phyloP scores from a whole-genome alignment of 2,797 vertebrate genomes.

The Sparus aurata region DNA sequence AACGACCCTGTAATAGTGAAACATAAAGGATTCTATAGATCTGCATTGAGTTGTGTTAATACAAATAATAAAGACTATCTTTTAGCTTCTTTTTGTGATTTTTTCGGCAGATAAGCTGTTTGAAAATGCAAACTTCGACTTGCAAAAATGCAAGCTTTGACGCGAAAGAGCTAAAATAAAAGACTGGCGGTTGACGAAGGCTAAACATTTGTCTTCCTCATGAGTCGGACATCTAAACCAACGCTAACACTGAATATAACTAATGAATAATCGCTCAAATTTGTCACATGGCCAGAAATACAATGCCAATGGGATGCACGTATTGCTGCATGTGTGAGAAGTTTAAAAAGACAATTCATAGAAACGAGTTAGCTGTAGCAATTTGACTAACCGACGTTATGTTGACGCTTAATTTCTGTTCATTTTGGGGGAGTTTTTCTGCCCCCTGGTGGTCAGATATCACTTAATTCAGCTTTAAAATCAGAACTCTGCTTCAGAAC shows the following conservation, averaged over 20 bases:
- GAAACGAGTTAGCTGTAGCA: not conserved
- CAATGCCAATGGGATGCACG: not conserved
- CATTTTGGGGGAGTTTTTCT: not conserved
- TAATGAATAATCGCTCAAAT: not conserved
- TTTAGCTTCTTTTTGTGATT: not conserved
- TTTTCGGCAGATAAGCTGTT: not conserved
- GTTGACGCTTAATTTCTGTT: not conserved
- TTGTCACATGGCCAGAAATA: not conserved
- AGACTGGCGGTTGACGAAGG: not conserved
- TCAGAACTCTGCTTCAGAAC: not conserved
- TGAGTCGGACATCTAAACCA: not conserved
- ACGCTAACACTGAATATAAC: not conserved
- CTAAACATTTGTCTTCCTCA: not conserved
- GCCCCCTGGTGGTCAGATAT: conserved; percentile 7
- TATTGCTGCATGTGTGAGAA: not conserved
- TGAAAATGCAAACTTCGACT: not conserved
- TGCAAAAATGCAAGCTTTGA: not conserved
- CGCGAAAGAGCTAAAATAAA: not conserved
- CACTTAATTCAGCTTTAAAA: conserved; percentile 4
- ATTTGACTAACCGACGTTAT: not conserved
- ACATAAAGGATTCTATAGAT: not conserved
- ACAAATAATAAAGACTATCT: not conserved
- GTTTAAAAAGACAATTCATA: not conserved
- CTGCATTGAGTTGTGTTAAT: not conserved
- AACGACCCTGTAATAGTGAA: not conserved